Conservation (phyloP, 1,140 invertebrate species). For the Trichonephila clavata region DNA sequence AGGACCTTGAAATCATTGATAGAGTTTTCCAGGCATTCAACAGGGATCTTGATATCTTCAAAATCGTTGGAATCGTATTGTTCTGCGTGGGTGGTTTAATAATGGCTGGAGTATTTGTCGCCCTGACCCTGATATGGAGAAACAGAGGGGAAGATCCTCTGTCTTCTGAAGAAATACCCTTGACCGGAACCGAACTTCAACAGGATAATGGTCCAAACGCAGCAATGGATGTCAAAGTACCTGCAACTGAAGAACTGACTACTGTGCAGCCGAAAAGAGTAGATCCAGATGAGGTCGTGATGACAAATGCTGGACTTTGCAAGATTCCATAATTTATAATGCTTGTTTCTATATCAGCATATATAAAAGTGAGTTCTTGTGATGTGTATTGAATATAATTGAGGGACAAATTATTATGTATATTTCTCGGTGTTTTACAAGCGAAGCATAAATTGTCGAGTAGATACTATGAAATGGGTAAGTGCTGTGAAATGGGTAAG, state of each 20-base stretch:
- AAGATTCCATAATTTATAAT: conserved; percentile 61
- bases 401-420: too few relatives aligned
- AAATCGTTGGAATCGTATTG: conserved; percentile 82
- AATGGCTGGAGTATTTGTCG: conserved; percentile 82
- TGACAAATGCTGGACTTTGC: conserved; percentile 76
- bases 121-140: conserved; percentile 81
- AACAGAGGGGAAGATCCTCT: conserved; percentile 81
- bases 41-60: conserved; percentile 83
- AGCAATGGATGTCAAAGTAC: conserved; percentile 74
- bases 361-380: neutral
- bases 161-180: conserved; percentile 31
- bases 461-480: too few relatives aligned
- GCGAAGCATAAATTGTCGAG: too few relatives aligned
- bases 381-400: too few relatives aligned
- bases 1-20: conserved; percentile 82
- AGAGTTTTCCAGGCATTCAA: conserved; percentile 82
- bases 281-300: conserved; percentile 69
- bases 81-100: too few relatives aligned
- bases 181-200: neutral
- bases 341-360: neutral
- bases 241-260: conserved; percentile 77
- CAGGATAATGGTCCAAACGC: conserved; percentile 1
- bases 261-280: conserved; percentile 77
- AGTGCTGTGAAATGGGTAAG: too few relatives aligned
- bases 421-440: too few relatives aligned